Conservation (phyloP, 2,888 invertebrate species). For the Mimachlamys varia region DNA sequence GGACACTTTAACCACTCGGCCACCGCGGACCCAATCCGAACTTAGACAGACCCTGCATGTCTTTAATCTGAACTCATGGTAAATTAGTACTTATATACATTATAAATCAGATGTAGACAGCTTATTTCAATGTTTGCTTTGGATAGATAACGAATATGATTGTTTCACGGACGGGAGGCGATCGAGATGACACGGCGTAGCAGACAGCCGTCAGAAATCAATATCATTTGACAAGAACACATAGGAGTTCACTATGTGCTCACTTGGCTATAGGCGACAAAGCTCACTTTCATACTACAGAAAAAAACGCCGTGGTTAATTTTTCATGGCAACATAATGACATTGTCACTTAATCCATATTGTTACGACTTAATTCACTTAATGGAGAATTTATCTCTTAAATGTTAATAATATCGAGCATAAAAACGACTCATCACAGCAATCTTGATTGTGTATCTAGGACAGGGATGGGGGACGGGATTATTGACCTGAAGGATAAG, state of each 20-base stretch:
- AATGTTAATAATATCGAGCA: background rate
- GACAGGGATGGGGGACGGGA: background rate
- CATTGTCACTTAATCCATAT: constrained; percentile 3
- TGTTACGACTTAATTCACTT: background rate
- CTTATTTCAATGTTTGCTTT: background rate
- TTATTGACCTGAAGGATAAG: background rate
- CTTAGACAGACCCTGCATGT: background rate
- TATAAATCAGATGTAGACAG: background rate
- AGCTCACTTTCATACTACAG: background rate
- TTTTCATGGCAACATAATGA: background rate
- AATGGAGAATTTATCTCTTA: background rate
- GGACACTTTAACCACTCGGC: too few species aligned
- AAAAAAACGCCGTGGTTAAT: background rate
- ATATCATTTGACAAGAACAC: background rate
- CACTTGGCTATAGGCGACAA: background rate
- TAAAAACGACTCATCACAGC: background rate
- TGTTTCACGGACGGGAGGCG: constrained; percentile 10
- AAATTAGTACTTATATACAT: background rate
- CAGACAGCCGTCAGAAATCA: background rate
- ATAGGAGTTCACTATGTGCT: background rate
- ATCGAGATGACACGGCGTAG: background rate
- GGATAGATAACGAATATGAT: background rate
- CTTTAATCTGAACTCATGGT: background rate
- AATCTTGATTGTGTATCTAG: background rate
- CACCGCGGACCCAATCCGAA: too few species aligned